Percentiles rank a stretch among this genome's conserved stretches.
Evolutionary conservation across 2,113 vertebrate species (phyloP).

Genomic region (Monarcha castaneiventris): DNA sequence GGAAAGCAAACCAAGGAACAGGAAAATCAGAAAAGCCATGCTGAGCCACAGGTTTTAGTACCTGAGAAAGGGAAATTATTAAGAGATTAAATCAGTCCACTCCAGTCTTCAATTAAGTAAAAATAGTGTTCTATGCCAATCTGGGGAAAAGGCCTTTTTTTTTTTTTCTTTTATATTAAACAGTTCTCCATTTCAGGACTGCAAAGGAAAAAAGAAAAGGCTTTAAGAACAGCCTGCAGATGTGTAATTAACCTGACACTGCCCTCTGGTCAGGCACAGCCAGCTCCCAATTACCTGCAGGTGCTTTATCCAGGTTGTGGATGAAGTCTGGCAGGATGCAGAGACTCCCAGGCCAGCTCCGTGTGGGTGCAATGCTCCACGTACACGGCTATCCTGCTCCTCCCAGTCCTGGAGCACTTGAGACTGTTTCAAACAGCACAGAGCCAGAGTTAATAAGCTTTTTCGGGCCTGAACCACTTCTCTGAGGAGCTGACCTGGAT

Average conservation of each 20-base stretch:
- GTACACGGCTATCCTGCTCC: background rate
- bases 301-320: background rate
- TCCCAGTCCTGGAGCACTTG: background rate
- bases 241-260: conserved; percentile 28
- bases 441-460: background rate
- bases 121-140: conserved; percentile 11
- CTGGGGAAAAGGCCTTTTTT: background rate
- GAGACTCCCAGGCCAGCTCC: background rate
- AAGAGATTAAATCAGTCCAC: conserved; percentile 12
- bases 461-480: background rate
- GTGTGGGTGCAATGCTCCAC: background rate
- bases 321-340: background rate
- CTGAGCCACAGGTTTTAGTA: conserved; percentile 23
- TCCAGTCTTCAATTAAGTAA: conserved; percentile 26
- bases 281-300: conserved; percentile 12
- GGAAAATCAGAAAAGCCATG: conserved; percentile 21
- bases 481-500: conserved; percentile 6
- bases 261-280: background rate
- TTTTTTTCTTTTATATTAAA: background rate
- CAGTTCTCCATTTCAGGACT: background rate
- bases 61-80: conserved; percentile 33
- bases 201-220: background rate
- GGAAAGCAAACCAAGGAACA: conserved; percentile 32
- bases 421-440: background rate
- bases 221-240: conserved; percentile 2